Base-by-base conservation (phyloP, 2,113 vertebrate species). In the Rhabdomys dilectus region DNA sequence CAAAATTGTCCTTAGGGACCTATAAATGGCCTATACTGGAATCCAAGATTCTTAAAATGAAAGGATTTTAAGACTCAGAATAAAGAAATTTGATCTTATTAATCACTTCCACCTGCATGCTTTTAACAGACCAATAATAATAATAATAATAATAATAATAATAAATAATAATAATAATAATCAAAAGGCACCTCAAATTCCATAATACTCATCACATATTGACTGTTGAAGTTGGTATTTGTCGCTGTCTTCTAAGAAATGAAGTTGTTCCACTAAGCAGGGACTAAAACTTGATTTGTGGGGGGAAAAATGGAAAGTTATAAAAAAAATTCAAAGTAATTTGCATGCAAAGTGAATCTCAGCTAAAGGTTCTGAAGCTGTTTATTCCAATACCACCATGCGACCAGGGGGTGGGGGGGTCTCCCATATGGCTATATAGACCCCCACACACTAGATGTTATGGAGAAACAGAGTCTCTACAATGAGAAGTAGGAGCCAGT, bases 401-500 rank as follows among this genome's bases (percentile, higher is more conserved):
- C 86, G 95, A 91, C 48, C n/a, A 68, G 36, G 70, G 19, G 48
- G 53, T 29, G 36, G 70, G 19, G 48, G 53, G 29, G 62, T 34
- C 31, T 31, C 29, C 31, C 2, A 0, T 0, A 64, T 7, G 12
- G 26, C 36, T n/a, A 2, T 0, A 8, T 53, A 76, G 39, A 36
- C 48, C 31, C 5, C 39, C 39, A 77, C 76, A 48, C 26, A 26
- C 56, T 87, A 53, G 42, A 88, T 53, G 58, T 80, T 81, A 81
- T 15, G 84, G 16, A 94, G 64, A 78, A 97, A 93, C 22, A 2
- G 90, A 84, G 56, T 89, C 34, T 56, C 58, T 48, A 88, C 73
- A 66, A 15, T 84, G 26, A 21, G 10, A 91, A 89, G 80, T 95
- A 93, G 92, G 97, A 95, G 94, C 96, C 94, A 73, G 93, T 78